These are phyloP conservation scores for Apamea epomidion DNA, from an alignment of 2,888 invertebrate species.

Conservation along the genomic window DNA sequence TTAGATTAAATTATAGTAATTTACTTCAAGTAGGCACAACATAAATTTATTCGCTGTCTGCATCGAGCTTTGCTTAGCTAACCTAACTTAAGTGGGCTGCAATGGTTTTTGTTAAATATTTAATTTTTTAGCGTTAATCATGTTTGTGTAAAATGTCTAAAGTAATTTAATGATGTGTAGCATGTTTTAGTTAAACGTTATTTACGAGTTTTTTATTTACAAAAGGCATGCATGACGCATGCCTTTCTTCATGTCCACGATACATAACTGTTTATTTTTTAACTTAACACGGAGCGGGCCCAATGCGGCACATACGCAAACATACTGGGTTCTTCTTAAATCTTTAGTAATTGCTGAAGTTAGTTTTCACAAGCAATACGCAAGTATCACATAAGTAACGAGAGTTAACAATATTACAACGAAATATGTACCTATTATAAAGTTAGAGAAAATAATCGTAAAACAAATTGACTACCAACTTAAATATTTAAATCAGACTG, in stretches of 20 bases:
- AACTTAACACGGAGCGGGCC: too few species aligned
- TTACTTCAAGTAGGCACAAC: constrained; percentile 56
- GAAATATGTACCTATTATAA: too few species aligned
- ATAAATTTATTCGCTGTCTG: constrained; percentile 58
- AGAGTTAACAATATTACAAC: too few species aligned
- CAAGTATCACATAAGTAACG: too few species aligned
- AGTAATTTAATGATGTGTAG: constrained; percentile 1
- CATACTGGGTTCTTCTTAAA: too few species aligned
- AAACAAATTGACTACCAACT: too few species aligned
- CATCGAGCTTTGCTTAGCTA: constrained; percentile 33
- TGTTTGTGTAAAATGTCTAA: neutral
- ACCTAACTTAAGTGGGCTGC: constrained; percentile 36
- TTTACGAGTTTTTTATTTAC: neutral
- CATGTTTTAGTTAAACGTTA: constrained; percentile 12
- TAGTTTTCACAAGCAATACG: too few species aligned
- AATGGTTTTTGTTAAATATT: constrained; percentile 21
- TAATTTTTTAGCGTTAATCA: constrained; percentile 7
- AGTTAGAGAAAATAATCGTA: too few species aligned
- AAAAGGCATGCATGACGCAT: too few species aligned
- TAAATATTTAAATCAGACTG: too few species aligned
- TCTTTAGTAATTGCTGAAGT: too few species aligned
- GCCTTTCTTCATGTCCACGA: neutral
- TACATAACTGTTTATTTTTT: neutral
- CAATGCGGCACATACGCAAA: too few species aligned
- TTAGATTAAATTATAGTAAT: constrained; percentile 65